Evolutionary conservation across 2,888 invertebrate species (phyloP).

Genomic region (Leptopilina syphax): DNA sequence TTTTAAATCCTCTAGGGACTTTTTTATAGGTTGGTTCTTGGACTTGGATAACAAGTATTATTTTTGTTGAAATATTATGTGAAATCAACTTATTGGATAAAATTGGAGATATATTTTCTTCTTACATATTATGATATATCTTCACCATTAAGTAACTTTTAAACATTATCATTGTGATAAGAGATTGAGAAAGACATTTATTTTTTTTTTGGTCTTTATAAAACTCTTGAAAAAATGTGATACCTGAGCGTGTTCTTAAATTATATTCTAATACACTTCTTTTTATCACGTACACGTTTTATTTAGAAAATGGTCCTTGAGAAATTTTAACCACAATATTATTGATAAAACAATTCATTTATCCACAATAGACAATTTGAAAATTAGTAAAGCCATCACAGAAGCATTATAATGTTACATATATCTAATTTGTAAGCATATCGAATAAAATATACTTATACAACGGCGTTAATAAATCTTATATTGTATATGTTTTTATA

Average conservation of each 20-base stretch:
- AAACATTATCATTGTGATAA: slow-evolving; percentile 11
- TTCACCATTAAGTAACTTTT: neutral
- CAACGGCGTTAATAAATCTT: slow-evolving; percentile 59
- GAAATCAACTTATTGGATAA: neutral
- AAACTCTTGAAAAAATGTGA: slow-evolving; percentile 24
- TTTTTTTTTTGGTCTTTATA: neutral
- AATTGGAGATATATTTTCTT: slow-evolving; percentile 29
- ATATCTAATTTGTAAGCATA: slow-evolving; percentile 57
- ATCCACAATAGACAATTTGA: slow-evolving; percentile 66
- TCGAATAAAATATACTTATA: slow-evolving; percentile 57
- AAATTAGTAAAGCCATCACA: slow-evolving; percentile 75
- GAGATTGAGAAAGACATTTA: slow-evolving; percentile 1
- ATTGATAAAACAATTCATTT: slow-evolving; percentile 12
- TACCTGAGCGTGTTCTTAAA: slow-evolving; percentile 8
- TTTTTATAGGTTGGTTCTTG: neutral
- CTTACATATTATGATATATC: slow-evolving; percentile 11
- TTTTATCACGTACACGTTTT: slow-evolving; percentile 5
- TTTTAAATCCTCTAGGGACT: neutral
- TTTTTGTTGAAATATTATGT: slow-evolving; percentile 11
- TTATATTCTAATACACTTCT: slow-evolving; percentile 7
- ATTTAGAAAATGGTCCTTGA: neutral
- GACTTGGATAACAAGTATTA: neutral
- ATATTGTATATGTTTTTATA: slow-evolving; percentile 33
- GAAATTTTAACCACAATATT: slow-evolving; percentile 29
- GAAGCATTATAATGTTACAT: slow-evolving; percentile 73